Evolutionary conservation across 2,113 vertebrate species (phyloP).

Genomic region (Budorcas taxicolor): DNA sequence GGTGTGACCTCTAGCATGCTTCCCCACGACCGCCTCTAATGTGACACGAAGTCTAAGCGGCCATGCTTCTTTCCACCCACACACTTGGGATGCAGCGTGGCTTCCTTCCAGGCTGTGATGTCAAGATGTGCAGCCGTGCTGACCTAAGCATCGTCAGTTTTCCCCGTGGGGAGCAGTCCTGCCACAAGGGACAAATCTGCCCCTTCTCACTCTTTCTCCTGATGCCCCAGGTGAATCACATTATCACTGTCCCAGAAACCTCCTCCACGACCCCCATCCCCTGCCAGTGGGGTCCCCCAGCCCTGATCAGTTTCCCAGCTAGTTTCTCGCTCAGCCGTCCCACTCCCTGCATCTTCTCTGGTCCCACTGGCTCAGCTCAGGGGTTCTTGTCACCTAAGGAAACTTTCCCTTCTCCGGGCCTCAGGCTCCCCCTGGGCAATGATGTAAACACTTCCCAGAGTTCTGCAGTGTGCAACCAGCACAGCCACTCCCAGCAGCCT

Average conservation of each 20-base stretch:
- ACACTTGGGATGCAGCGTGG: rapidly evolving
- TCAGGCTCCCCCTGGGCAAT: neutral
- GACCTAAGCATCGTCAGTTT: neutral
- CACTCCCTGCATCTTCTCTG: neutral
- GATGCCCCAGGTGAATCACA: neutral
- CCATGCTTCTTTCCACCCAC: neutral
- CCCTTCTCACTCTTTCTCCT: neutral
- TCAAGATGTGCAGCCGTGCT: neutral
- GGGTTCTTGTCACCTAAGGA: neutral
- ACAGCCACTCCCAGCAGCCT: neutral
- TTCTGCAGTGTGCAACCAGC: neutral
- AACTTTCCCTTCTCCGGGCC: neutral
- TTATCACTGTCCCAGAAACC: neutral
- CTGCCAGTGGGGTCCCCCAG: neutral
- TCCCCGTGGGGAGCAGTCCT: neutral
- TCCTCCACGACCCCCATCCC: neutral
- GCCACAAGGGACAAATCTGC: neutral
- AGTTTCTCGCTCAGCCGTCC: neutral
- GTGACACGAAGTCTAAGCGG: neutral
- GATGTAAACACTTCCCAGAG: neutral
- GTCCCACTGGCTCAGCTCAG: neutral
- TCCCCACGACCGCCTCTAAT: neutral
- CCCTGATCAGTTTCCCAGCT: too few relatives aligned
- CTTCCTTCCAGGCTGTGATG: neutral
- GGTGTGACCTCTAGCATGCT: neutral